Evolutionary conservation across 2,797 vertebrate genomes (phyloP).

Genomic region (Rousettus madagascariensis): DNA sequence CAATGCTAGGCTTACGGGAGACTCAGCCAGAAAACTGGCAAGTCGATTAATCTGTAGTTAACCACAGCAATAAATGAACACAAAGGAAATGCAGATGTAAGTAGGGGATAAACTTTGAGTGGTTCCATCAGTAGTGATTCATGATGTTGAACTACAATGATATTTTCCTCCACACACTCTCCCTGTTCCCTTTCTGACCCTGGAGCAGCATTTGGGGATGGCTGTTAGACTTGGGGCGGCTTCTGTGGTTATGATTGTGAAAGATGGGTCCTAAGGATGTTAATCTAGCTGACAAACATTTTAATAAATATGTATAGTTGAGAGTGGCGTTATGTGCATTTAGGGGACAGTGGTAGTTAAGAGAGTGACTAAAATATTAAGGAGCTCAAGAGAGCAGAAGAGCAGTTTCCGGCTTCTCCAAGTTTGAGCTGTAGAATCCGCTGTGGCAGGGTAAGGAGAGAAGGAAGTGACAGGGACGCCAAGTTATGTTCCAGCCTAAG

Average conservation of each 20-base stretch:
- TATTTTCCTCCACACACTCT: background rate
- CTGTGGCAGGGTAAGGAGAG: background rate
- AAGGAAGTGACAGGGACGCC: background rate
- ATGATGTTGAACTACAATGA: constrained; percentile 24
- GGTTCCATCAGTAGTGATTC: constrained; percentile 61
- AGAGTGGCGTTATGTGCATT: background rate
- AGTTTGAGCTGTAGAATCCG: background rate
- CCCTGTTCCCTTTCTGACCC: background rate
- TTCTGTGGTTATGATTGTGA: background rate
- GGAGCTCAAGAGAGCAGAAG: background rate
- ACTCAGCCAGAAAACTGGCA: constrained; percentile 66
- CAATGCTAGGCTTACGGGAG: constrained; percentile 10
- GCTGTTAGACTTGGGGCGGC: background rate
- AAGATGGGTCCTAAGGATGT: background rate
- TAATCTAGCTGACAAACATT: background rate
- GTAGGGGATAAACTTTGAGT: constrained; percentile 52
- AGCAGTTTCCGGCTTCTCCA: background rate
- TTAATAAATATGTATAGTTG: background rate
- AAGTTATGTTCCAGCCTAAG: background rate
- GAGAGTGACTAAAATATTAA: background rate
- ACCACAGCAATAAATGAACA: constrained; percentile 59
- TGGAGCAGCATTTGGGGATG: background rate
- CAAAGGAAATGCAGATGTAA: constrained; percentile 65
- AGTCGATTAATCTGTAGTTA: constrained; percentile 63
- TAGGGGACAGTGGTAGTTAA: background rate